Percentiles rank a stretch among this genome's conserved stretches.
Evolutionary conservation across 2,888 invertebrate species (phyloP).

Genomic region (Ecdyonurus torrentis): DNA sequence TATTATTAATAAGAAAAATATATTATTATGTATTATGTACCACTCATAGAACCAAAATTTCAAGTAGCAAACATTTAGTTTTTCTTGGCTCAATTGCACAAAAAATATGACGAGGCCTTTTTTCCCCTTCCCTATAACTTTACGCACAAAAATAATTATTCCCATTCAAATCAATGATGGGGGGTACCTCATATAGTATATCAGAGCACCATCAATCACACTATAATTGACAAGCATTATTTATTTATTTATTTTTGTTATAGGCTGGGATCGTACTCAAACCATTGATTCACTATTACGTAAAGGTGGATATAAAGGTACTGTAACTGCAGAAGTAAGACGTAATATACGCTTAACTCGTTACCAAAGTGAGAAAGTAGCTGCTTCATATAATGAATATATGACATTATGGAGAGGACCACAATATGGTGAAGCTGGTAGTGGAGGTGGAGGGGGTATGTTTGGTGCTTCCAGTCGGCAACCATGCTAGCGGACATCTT

Average conservation of each 20-base stretch:
- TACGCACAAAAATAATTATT: too few relatives aligned
- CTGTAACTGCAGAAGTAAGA: conserved; percentile 73
- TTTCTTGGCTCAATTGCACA: too few relatives aligned
- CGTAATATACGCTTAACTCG: conserved; percentile 85
- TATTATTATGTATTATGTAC: too few relatives aligned
- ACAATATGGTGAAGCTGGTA: conserved; percentile 17
- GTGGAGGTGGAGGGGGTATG: conserved; percentile 22
- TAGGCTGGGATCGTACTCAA: conserved; percentile 97
- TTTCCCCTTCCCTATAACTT: too few relatives aligned
- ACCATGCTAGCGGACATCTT: neutral
- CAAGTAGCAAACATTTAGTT: too few relatives aligned
- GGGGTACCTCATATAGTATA: too few relatives aligned
- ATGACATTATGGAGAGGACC: conserved; percentile 10
- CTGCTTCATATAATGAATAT: conserved; percentile 59
- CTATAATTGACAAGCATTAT: too few relatives aligned
- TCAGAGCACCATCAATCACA: too few relatives aligned
- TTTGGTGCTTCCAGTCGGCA: neutral
- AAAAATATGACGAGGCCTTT: too few relatives aligned
- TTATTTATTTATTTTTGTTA: conserved; percentile 19
- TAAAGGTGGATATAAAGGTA: conserved; percentile 91
- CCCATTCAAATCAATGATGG: too few relatives aligned
- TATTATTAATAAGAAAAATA: too few relatives aligned
- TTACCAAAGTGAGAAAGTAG: conserved; percentile 92
- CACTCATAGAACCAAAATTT: too few relatives aligned
- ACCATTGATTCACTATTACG: conserved; percentile 94